Percentiles rank a stretch among this genome's conserved stretches.
Conservation (phyloP, 2,888 invertebrate species). For the Vesta saturnalis region DNA sequence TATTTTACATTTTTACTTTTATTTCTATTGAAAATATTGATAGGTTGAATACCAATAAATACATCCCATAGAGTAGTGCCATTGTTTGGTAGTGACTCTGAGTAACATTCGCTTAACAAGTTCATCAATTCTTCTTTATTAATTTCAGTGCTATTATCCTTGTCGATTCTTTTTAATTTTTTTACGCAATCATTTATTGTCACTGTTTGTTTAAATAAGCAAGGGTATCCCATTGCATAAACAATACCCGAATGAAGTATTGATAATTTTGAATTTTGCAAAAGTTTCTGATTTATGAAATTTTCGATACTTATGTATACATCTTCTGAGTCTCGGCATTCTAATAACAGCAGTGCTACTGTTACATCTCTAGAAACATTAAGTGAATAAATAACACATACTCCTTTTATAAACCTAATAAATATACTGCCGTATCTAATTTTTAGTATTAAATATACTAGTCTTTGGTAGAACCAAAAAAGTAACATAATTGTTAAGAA, state of each 20-base stretch:
- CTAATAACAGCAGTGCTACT: too few species aligned
- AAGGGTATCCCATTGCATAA: conserved; percentile 8
- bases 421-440: too few species aligned
- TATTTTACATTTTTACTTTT: conserved; percentile 29
- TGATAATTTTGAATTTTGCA: background rate
- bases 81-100: conserved; percentile 57
- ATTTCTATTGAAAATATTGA: too few species aligned
- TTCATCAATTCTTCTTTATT: conserved; percentile 5
- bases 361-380: too few species aligned
- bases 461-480: too few species aligned
- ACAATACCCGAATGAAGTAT: background rate
- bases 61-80: conserved; percentile 66
- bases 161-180: background rate
- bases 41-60: conserved; percentile 58
- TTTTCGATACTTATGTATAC: conserved; percentile 56
- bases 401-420: too few species aligned
- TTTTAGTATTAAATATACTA: too few species aligned
- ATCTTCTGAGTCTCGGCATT: background rate
- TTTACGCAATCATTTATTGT: conserved; percentile 10
- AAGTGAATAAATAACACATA: too few species aligned
- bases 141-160: background rate
- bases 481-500: too few species aligned
- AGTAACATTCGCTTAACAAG: background rate
- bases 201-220: conserved; percentile 1
- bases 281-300: background rate